Evolutionary conservation across 2,888 invertebrate genomes (phyloP).

Genomic region (Polydrusus pterygomalis): DNA sequence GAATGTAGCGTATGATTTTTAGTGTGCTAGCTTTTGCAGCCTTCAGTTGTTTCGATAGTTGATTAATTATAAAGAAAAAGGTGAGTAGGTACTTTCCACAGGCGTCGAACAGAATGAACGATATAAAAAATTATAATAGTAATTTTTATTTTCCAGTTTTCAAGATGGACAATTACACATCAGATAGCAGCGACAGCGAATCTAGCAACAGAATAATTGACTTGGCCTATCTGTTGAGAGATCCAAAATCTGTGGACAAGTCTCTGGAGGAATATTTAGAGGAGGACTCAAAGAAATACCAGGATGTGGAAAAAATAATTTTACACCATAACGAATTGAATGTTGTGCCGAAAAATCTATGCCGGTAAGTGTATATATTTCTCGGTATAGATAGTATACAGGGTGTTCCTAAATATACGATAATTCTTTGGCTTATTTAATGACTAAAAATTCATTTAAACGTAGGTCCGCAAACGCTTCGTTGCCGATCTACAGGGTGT

Average conservation of each 20-base stretch:
- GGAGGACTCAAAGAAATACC: slow-evolving; percentile 75
- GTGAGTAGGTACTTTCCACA: neutral
- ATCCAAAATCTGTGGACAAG: slow-evolving; percentile 76
- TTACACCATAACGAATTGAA: slow-evolving; percentile 91
- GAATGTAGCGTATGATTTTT: neutral
- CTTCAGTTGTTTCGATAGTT: neutral
- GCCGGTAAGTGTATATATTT: slow-evolving; percentile 71
- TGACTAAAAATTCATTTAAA: too few relatives aligned
- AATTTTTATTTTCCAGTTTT: neutral
- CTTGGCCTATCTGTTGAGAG: slow-evolving; percentile 78
- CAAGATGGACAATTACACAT: slow-evolving; percentile 86
- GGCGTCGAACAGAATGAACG: too few relatives aligned
- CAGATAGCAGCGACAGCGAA: slow-evolving; percentile 85
- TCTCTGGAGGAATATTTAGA: slow-evolving; percentile 77
- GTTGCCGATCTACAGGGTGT: too few relatives aligned
- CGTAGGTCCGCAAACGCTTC: too few relatives aligned
- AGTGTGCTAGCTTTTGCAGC: neutral
- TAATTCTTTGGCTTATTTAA: too few relatives aligned
- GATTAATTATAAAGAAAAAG: neutral
- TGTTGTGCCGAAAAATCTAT: slow-evolving; percentile 78
- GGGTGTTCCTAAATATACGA: too few relatives aligned
- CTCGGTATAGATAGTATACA: too few relatives aligned
- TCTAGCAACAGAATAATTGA: slow-evolving; percentile 82
- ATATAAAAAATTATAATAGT: too few relatives aligned
- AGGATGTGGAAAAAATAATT: slow-evolving; percentile 83